Evolutionary conservation across 2,113 vertebrate species (phyloP), one percentile per base, ranked within the genome.

Genomic region (Pogona vitticeps): DNA sequence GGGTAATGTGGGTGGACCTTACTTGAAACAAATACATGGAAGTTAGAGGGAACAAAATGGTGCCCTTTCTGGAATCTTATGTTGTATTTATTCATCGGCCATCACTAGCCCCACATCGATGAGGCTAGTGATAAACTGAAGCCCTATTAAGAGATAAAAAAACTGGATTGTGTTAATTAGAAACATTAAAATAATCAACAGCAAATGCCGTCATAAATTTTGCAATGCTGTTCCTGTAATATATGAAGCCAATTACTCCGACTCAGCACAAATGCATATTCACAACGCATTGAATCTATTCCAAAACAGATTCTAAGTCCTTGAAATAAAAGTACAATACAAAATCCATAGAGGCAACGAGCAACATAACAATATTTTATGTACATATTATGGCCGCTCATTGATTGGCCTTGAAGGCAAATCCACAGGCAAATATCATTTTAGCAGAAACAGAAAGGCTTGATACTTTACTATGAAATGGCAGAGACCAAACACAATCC

Each of bases 341-440:
- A 52, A 84, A 84, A 84, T 84, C 83, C 61, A 84, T 76, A 26
- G 31, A 76, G 72, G 73, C 12, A 67, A 65, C 76, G n/a, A 84
- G 72, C 36, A 76, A 63, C 82, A 76, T 76, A 84, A 76, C 76
- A 67, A 76, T 84, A 26, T 23, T 84, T 84, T 84, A 84, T 84
- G 83, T 23, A 52, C 38, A 65, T 58, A 76, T 84, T 84, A 84
- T 76, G 14, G 36, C 70, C 23, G 18, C 52, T 42, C 36, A 84
- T 84, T 84, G 83, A 84, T 84, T 84, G 67, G 83, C 58, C 33
- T 76, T 38, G 59, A 46, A 76, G 59, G 70, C 52, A 38, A 73
- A 56, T 73, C 56, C 82, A 38, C 56, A 21, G 33, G 38, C 83
- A 76, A 59, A 52, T 76, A 76, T 84, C 73, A 76, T 23, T 58